Conservation (phyloP, 1,140 invertebrate genomes). For the Drosophila guanche region DNA sequence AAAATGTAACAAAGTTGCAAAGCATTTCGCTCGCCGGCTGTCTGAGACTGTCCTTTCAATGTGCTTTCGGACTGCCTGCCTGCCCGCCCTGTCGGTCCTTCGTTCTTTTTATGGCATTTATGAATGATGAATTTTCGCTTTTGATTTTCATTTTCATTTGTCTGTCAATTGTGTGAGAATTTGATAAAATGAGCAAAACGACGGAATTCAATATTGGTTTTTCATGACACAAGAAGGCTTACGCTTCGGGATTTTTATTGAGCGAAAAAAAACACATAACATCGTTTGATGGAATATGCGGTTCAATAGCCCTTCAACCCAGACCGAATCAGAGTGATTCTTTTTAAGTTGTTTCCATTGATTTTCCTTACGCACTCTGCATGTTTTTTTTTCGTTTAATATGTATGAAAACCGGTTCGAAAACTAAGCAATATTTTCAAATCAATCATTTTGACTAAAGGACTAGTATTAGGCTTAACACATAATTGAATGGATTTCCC, state of each 20-base stretch:
- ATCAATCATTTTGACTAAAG: constrained; percentile 31
- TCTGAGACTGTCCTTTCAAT: constrained; percentile 46
- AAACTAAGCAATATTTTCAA: constrained; percentile 20
- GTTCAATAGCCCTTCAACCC: constrained; percentile 53
- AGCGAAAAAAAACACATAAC: constrained; percentile 10
- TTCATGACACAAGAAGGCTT: constrained; percentile 23
- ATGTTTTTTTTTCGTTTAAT: constrained; percentile 32
- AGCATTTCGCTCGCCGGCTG: constrained; percentile 51
- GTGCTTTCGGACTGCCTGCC: constrained; percentile 29
- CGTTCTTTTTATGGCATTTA: constrained; percentile 57
- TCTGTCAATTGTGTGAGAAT: constrained; percentile 54
- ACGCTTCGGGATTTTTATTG: constrained; percentile 2
- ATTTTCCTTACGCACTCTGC: constrained; percentile 2
- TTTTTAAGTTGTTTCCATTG: constrained; percentile 24
- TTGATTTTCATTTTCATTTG: constrained; percentile 57
- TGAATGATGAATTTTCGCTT: constrained; percentile 74
- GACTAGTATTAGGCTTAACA: constrained; percentile 21
- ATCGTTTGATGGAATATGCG: constrained; percentile 23
- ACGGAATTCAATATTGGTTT: constrained; percentile 40
- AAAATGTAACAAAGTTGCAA: constrained; percentile 81
- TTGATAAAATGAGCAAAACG: constrained; percentile 55
- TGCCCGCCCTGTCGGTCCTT: constrained; percentile 19
- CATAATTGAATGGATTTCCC: not conserved
- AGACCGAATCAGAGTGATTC: constrained; percentile 25
- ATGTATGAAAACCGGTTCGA: constrained; percentile 9